phyloP scores from a whole-genome alignment of 2,797 vertebrate genomes.

The Discoglossus pictus region DNA sequence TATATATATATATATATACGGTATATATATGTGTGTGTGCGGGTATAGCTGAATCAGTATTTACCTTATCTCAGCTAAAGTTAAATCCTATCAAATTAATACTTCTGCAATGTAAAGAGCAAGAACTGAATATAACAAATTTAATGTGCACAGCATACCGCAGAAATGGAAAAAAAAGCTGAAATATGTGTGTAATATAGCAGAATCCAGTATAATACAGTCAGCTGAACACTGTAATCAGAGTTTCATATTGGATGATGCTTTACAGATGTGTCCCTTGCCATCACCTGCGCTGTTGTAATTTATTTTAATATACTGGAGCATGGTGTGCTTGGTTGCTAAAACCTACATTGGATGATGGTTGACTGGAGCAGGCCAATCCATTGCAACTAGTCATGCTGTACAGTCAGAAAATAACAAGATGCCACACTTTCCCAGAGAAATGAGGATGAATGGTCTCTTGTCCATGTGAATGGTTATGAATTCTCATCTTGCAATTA shows the following conservation, averaged over 20 bases:
- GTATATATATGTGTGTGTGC: too few relatives aligned
- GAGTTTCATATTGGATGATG: slow-evolving; percentile 39
- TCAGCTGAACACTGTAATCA: slow-evolving; percentile 41
- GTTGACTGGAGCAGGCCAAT: slow-evolving; percentile 42
- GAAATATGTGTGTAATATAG: slow-evolving; percentile 13
- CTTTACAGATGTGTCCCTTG: slow-evolving; percentile 47
- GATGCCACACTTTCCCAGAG: slow-evolving; percentile 19
- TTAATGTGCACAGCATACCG: background rate
- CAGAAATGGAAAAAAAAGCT: background rate
- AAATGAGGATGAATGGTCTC: slow-evolving; percentile 49
- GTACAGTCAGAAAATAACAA: slow-evolving; percentile 18
- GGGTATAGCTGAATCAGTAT: too few relatives aligned
- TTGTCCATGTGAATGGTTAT: slow-evolving; percentile 26
- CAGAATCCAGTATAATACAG: slow-evolving; percentile 28
- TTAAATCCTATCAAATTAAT: too few relatives aligned
- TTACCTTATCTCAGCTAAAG: too few relatives aligned
- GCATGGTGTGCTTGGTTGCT: slow-evolving; percentile 39
- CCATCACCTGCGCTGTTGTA: slow-evolving; percentile 31
- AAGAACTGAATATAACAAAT: too few relatives aligned
- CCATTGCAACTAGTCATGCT: slow-evolving; percentile 40
- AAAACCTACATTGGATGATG: slow-evolving; percentile 39
- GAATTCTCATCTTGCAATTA: slow-evolving; percentile 37
- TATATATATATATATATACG: slow-evolving; percentile 4
- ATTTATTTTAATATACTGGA: slow-evolving; percentile 53
- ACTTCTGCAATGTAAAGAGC: too few relatives aligned